phyloP scores from a whole-genome alignment of 2,797 vertebrate genomes.

The Simalia tracyae region DNA sequence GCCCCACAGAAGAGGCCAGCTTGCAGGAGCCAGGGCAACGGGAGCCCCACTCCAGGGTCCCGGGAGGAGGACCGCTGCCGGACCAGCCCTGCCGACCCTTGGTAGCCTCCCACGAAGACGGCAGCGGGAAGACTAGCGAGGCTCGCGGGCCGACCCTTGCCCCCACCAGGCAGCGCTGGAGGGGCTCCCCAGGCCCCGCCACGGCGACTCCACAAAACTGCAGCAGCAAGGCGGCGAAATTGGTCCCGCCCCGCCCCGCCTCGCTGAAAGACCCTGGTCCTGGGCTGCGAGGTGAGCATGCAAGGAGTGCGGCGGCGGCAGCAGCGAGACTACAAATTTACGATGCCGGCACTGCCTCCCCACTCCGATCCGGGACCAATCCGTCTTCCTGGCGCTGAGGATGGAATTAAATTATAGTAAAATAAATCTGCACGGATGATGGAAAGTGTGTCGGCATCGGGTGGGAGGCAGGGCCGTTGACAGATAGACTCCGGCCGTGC shows the following conservation, averaged over 20 bases:
- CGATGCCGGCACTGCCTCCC: constrained; percentile 59
- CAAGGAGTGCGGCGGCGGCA: not conserved
- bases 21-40: not conserved
- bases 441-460: constrained; percentile 49
- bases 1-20: not conserved
- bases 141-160: not conserved
- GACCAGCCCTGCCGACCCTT: too few relatives aligned
- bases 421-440: constrained; percentile 74
- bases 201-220: not conserved
- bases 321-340: constrained; percentile 62
- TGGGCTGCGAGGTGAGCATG: not conserved
- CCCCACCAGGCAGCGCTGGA: not conserved
- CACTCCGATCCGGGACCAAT: constrained; percentile 61
- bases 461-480: constrained; percentile 39
- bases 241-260: accelerated
- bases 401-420: constrained; percentile 76
- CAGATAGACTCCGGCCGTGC: constrained; percentile 43
- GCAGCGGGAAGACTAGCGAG: not conserved
- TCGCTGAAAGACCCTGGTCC: constrained; percentile 37
- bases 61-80: not conserved
- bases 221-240: not conserved
- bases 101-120: not conserved
- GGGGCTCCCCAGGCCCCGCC: too few relatives aligned
- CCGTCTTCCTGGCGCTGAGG: constrained; percentile 68
- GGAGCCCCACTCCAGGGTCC: not conserved